Evolutionary conservation across 2,113 vertebrate genomes (phyloP), one percentile per base, ranked within the genome.

Genomic region (Salvelinus sp.): DNA sequence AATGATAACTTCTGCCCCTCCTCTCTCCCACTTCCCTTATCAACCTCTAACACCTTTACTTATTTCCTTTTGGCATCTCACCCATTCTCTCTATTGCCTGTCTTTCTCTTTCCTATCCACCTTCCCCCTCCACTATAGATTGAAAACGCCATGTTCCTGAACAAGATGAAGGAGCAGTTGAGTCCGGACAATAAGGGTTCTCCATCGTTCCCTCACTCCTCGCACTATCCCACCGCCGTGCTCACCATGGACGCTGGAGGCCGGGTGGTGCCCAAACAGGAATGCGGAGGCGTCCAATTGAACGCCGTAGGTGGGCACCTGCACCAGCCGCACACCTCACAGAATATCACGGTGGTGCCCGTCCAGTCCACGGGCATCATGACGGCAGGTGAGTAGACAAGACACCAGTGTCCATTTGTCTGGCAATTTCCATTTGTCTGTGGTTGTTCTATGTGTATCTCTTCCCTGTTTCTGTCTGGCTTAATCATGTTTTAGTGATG

Each of bases 121-220:
- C 38, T 44, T 72, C 54, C 47, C 38, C 64, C 69, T 73, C 63
- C 28, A 25, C 0, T 82, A 58, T 84, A 99, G 97, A 97, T 99
- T 58, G 97, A 99, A 86, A 99, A 97, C 92, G 96, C 96, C 79
- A 98, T 99, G 97, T 99, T 99, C 91, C 95, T 98, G 89, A 99
- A 97, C 92, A 98, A 99, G 92, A 95, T 97, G 84, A 99, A 99
- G 92, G 97, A 99, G 85, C 97, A 98, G 81, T 93, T 98, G 3
- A 84, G 96, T 83, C 95, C 92, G 16, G 97, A 99, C 80, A 54
- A 54, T 18, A 98, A 99, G 93, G 88, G 90, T 81, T 57, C 68
- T 23, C 93, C 93, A 86, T 91, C 93, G 64, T 91, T 95, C 79
- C 91, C 94, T 71, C 86, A 85, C 38, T 44, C 38, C 28, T 92